Evolutionary conservation across 2,797 vertebrate genomes (phyloP).

Genomic region (Hypotaenidia philippensis): DNA sequence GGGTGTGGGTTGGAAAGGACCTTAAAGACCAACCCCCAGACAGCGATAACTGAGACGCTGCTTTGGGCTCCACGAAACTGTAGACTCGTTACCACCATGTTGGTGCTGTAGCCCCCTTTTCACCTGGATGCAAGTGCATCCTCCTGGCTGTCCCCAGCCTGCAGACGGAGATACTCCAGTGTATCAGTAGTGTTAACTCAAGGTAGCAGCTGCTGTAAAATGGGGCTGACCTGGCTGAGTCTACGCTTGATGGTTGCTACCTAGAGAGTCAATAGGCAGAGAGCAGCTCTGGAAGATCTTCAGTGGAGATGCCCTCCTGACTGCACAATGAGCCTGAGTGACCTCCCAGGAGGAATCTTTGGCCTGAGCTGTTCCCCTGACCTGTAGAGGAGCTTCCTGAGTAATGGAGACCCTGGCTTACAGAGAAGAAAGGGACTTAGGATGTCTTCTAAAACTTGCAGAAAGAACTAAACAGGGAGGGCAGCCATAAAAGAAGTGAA

Average conservation of each 20-base stretch:
- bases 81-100: fast-evolving
- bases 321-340: background rate
- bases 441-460: background rate
- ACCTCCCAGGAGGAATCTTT: background rate
- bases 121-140: background rate
- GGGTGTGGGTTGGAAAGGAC: too few species aligned
- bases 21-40: too few species aligned
- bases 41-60: background rate
- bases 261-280: background rate
- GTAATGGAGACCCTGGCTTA: background rate
- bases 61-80: background rate
- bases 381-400: background rate
- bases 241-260: background rate
- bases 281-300: background rate
- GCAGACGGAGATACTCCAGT: background rate
- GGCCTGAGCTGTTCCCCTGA: background rate
- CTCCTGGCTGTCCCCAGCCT: background rate
- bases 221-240: background rate
- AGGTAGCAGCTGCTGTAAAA: background rate
- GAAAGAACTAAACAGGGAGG: background rate
- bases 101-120: background rate
- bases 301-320: background rate
- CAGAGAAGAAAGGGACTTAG: background rate
- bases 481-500: background rate
- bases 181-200: background rate